Percentiles rank a stretch among this genome's conserved stretches.
phyloP scores from a whole-genome alignment of 2,888 invertebrate genomes.

The Nowickia ferox region DNA sequence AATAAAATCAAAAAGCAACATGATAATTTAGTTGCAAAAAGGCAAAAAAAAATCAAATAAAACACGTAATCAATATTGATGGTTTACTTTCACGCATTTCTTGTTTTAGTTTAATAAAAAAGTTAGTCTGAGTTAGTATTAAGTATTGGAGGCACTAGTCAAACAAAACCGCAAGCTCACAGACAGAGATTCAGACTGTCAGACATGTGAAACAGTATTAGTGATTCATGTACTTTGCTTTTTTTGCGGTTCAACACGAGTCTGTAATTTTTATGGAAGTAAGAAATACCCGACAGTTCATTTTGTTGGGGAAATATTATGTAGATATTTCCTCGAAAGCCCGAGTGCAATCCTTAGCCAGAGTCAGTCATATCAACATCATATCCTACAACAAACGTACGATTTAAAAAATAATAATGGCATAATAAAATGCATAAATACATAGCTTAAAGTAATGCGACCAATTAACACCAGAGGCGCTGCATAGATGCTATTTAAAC shows the following conservation, averaged over 20 bases:
- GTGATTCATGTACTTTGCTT: conserved; percentile 19
- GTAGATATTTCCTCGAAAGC: too few relatives aligned
- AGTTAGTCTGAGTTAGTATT: background rate
- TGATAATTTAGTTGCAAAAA: conserved; percentile 21
- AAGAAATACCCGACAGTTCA: background rate
- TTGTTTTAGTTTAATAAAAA: conserved; percentile 8
- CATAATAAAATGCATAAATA: too few relatives aligned
- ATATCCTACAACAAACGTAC: too few relatives aligned
- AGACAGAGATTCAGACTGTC: background rate
- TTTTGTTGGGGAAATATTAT: too few relatives aligned
- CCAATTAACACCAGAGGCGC: too few relatives aligned
- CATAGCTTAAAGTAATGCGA: too few relatives aligned
- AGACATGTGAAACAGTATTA: conserved; percentile 17
- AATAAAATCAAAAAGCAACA: conserved; percentile 2
- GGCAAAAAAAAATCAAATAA: background rate
- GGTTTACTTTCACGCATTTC: conserved; percentile 55
- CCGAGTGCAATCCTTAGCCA: too few relatives aligned
- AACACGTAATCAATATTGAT: conserved; percentile 32
- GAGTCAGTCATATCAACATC: too few relatives aligned
- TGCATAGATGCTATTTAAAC: too few relatives aligned
- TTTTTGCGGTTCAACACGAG: conserved; percentile 24
- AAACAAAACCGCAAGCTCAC: conserved; percentile 44
- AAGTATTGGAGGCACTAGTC: conserved; percentile 28
- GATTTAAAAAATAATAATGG: too few relatives aligned
- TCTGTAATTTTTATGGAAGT: background rate